Conservation (phyloP, 2,113 vertebrate species). For the Cephalopterus ornatus region DNA sequence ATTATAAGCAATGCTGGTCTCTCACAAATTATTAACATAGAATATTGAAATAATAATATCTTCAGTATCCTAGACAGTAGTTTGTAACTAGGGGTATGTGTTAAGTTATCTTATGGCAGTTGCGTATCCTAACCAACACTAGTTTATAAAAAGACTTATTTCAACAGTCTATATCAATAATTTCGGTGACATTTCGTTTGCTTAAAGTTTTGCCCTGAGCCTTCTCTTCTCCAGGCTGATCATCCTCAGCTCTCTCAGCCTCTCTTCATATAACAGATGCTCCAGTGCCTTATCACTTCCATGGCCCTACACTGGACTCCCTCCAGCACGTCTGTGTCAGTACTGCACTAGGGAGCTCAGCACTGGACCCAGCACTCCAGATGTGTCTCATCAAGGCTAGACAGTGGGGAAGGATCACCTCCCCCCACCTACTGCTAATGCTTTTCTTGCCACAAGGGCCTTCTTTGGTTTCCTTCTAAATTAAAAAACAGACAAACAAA, state of each 20-base stretch:
- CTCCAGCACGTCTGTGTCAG: neutral
- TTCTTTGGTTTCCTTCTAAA: neutral
- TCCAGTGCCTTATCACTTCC: neutral
- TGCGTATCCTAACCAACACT: neutral
- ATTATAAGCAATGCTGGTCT: neutral
- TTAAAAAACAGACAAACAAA: neutral
- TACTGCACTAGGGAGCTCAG: neutral
- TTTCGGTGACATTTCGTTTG: neutral
- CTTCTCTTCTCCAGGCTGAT: neutral
- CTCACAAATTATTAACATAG: neutral
- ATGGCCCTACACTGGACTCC: neutral
- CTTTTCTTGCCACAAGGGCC: fast-evolving
- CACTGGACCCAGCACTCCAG: neutral
- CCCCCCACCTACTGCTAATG: neutral
- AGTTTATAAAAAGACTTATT: neutral
- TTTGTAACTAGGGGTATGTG: neutral
- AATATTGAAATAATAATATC: neutral
- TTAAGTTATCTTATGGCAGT: neutral
- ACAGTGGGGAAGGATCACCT: neutral
- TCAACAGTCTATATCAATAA: neutral
- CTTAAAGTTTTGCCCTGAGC: neutral
- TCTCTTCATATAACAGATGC: neutral
- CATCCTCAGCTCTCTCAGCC: neutral
- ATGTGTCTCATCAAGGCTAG: neutral
- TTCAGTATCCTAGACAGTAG: neutral